A percentile compares a stretch with the other conserved stretches of the same genome.
Evolutionary conservation across 2,888 invertebrate genomes (phyloP).

Genomic region (Ellobium chinense): DNA sequence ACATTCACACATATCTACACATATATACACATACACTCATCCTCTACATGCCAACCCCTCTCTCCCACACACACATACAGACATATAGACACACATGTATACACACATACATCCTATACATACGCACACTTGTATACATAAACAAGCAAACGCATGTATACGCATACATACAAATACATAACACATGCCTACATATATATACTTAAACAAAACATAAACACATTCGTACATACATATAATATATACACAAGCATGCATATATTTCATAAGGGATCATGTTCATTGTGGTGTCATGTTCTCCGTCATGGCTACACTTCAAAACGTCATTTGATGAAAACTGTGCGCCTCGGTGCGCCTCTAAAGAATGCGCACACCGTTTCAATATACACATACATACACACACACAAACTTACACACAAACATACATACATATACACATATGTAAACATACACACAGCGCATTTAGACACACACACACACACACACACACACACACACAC

Average conservation of each 20-base stretch:
- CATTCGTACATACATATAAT: neutral
- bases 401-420: neutral
- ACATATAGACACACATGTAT: neutral
- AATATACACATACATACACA: neutral
- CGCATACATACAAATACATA: neutral
- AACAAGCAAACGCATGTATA: neutral
- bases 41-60: too few species aligned
- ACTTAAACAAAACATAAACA: neutral
- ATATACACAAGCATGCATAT: neutral
- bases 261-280: too few species aligned
- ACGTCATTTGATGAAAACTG: too few species aligned
- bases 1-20: neutral
- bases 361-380: too few species aligned
- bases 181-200: neutral
- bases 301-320: too few species aligned
- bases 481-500: neutral
- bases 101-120: neutral
- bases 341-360: too few species aligned
- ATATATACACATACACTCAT: neutral
- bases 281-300: too few species aligned
- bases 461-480: neutral
- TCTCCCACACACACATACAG: neutral
- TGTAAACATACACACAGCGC: neutral
- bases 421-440: neutral
- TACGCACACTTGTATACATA: neutral